Evolutionary conservation across 2,888 invertebrate species (phyloP).

Genomic region (Aproaerema taeniolella): DNA sequence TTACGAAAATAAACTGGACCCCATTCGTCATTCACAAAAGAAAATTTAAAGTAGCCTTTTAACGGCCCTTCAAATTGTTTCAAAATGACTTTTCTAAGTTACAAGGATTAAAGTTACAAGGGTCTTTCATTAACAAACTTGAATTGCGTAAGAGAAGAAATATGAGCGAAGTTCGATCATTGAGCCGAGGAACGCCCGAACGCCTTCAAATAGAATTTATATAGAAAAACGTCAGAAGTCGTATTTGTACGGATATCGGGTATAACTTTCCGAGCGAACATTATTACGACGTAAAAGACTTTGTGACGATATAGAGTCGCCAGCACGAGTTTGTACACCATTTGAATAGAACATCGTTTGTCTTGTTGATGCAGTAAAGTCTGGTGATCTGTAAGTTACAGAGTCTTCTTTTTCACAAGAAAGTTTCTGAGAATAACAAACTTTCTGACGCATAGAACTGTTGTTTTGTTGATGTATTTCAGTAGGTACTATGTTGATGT

Average conservation of each 20-base stretch:
- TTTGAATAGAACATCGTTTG: no score
- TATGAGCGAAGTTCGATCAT: slow-evolving; percentile 61
- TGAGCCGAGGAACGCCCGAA: slow-evolving; percentile 40
- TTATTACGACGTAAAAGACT: neutral
- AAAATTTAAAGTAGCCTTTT: slow-evolving; percentile 17
- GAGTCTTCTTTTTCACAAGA: no score
- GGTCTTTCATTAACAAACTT: slow-evolving; percentile 61
- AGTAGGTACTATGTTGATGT: no score
- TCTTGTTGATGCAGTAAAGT: no score
- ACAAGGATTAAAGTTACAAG: slow-evolving; percentile 55
- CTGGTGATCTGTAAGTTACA: no score
- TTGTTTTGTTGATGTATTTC: no score
- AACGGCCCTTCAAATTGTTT: slow-evolving; percentile 38
- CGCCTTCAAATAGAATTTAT: slow-evolving; percentile 37
- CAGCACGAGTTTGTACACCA: neutral
- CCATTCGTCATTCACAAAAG: slow-evolving; percentile 22
- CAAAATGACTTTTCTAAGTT: slow-evolving; percentile 48
- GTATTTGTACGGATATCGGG: slow-evolving; percentile 4
- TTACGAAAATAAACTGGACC: slow-evolving; percentile 11
- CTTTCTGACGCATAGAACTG: no score
- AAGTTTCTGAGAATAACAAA: no score
- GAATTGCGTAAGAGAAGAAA: slow-evolving; percentile 56
- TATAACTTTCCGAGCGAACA: neutral
- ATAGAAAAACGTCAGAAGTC: slow-evolving; percentile 25
- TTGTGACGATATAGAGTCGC: neutral